Evolutionary conservation across 2,888 invertebrate species (phyloP), one percentile per base, ranked within the genome.

Genomic region (Drosophila stalkeri): DNA sequence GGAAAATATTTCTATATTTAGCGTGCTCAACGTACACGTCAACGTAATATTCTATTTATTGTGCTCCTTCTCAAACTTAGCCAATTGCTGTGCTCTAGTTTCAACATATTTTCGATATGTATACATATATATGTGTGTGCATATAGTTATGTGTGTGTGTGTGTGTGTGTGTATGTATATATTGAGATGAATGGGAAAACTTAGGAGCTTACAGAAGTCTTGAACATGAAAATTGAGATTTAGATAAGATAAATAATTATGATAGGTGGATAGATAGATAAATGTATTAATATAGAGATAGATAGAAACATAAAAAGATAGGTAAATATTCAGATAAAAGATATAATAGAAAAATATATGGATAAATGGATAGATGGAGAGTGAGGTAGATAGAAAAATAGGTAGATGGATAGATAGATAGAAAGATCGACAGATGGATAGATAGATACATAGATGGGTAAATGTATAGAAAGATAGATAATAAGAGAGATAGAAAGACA

Each of bases 1-100:
- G 77, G 77, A 77, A 80, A 75, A 57, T 66, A 52, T 61, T 75
- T 75, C 80, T 76, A 77, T 51, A 71, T 62, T 66, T 77, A 80
- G 80, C 59, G 14, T 27, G 47, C 52, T 52, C 52, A 63, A 57
- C 49, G 46, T 12, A 16, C 61, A 52, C 60, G 7, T 61, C 52
- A 54, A 60, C 75, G 57, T 57, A 66, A 74, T 60, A 27, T 41
- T 46, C 37, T 37, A 8, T 20, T 18, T 33, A 31, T 14, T 12
- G 31, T n/a, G 14, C 31, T 8, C 6, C 35, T 8, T n/a, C 39
- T 1, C 39, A 12, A 57, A 41, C 61, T 69, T 66, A 67, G 20
- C 51, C 23, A 33, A 43, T 75, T 31, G n/a, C 49, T 46, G 12
- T 72, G 78, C 18, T 77, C 62, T 77, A 72, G 46, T 77, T 75